These are phyloP conservation scores for Cephus pygmeus DNA, from an alignment of 2,888 invertebrate species.

Conservation along the genomic window DNA sequence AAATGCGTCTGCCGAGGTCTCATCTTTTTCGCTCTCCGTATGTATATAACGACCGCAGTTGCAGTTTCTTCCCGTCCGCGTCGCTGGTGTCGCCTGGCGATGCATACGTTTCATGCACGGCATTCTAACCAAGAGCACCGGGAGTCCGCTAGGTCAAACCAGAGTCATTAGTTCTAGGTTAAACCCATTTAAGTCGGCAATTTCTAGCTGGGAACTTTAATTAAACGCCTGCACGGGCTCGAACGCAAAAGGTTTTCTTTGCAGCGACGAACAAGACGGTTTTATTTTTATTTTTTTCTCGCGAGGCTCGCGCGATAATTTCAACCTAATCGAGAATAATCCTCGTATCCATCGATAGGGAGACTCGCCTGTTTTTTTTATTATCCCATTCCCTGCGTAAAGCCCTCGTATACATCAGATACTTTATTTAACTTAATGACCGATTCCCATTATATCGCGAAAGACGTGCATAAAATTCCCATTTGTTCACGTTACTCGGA, in stretches of 20 bases:
- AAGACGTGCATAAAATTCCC: not conserved
- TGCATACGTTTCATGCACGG: not conserved
- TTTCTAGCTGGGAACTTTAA: slow-evolving; percentile 4
- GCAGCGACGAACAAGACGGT: not conserved
- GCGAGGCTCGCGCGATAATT: not conserved
- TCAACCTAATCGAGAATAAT: not conserved
- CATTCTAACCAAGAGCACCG: not conserved
- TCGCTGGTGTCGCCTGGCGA: not conserved
- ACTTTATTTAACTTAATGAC: not conserved
- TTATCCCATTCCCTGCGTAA: not conserved
- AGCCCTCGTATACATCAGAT: not conserved
- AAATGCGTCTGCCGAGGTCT: not conserved
- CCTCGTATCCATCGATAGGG: not conserved
- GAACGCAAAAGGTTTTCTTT: not conserved
- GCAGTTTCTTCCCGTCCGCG: not conserved
- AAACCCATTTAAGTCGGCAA: slow-evolving; percentile 4
- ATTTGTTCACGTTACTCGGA: not conserved
- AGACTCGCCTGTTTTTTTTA: not conserved
- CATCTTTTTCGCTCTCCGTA: not conserved
- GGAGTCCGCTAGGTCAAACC: not conserved
- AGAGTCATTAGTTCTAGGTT: slow-evolving; percentile 6
- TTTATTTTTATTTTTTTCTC: not conserved
- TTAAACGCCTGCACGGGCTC: not conserved
- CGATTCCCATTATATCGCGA: not conserved
- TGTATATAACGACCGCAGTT: not conserved